Evolutionary conservation across 1,140 invertebrate species (phyloP).

Genomic region (Nephotettix cincticeps): DNA sequence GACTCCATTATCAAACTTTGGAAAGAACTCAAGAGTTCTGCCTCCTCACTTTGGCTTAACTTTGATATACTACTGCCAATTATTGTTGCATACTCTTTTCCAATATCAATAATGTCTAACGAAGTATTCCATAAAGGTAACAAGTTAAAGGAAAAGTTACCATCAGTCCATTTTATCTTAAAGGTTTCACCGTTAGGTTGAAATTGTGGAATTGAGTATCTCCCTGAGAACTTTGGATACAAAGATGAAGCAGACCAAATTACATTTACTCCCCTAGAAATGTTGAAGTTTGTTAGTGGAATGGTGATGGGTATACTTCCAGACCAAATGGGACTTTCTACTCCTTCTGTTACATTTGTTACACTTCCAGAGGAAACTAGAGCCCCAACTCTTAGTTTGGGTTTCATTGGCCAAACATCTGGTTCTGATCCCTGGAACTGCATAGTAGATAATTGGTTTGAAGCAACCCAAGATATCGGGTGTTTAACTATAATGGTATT

Average conservation of each 20-base stretch:
- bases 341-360: neutral
- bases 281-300: neutral
- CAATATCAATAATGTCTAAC: neutral
- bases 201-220: neutral
- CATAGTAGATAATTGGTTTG: neutral
- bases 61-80: neutral
- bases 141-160: neutral
- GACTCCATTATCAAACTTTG: neutral
- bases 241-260: slow-evolving; percentile 1
- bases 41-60: neutral
- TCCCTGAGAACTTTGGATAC: neutral
- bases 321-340: neutral
- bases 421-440: neutral
- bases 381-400: neutral
- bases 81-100: neutral
- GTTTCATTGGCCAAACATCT: neutral
- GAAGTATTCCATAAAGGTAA: neutral
- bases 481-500: slow-evolving; percentile 1
- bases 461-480: neutral
- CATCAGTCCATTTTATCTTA: neutral
- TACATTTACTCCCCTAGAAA: neutral
- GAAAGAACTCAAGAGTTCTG: neutral
- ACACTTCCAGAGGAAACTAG: neutral
- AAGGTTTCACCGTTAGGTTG: neutral
- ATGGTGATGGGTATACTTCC: neutral